Evolutionary conservation across 2,113 vertebrate genomes (phyloP).

Genomic region (Periophthalmodon schlosseri): DNA sequence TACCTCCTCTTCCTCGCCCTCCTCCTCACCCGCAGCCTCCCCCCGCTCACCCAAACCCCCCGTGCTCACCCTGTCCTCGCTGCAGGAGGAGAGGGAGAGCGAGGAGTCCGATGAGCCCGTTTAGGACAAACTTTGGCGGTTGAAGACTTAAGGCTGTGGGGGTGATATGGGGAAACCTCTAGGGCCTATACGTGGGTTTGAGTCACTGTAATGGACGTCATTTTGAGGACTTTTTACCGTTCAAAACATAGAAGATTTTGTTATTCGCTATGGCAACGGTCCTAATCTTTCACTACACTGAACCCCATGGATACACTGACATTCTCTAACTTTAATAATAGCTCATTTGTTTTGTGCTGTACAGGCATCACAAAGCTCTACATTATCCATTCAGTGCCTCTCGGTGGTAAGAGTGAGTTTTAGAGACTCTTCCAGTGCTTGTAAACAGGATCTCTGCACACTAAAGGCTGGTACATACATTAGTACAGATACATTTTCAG

Average conservation of each 20-base stretch:
- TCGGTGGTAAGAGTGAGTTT: too few relatives aligned
- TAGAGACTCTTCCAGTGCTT: too few relatives aligned
- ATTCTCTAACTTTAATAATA: background rate
- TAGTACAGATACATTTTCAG: too few relatives aligned
- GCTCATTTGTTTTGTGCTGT: background rate
- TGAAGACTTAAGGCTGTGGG: constrained; percentile 37
- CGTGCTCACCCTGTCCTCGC: constrained; percentile 65
- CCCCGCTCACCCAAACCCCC: constrained; percentile 46
- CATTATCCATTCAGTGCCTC: too few relatives aligned
- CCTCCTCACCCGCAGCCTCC: constrained; percentile 37
- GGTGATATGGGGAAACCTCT: too few relatives aligned
- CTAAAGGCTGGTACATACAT: too few relatives aligned
- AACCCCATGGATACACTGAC: background rate
- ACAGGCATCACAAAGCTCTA: too few relatives aligned
- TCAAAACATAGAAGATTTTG: background rate
- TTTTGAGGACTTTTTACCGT: background rate
- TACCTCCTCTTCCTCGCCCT: constrained; percentile 47
- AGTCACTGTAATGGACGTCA: background rate
- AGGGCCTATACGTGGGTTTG: background rate
- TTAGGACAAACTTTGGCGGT: constrained; percentile 45
- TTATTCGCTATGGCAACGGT: background rate
- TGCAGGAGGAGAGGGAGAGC: constrained; percentile 70
- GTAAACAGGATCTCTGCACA: too few relatives aligned
- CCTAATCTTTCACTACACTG: background rate
- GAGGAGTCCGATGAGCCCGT: constrained; percentile 74